Base-by-base conservation (phyloP, 2,888 invertebrate genomes). In the Xylota sylvarum region DNA sequence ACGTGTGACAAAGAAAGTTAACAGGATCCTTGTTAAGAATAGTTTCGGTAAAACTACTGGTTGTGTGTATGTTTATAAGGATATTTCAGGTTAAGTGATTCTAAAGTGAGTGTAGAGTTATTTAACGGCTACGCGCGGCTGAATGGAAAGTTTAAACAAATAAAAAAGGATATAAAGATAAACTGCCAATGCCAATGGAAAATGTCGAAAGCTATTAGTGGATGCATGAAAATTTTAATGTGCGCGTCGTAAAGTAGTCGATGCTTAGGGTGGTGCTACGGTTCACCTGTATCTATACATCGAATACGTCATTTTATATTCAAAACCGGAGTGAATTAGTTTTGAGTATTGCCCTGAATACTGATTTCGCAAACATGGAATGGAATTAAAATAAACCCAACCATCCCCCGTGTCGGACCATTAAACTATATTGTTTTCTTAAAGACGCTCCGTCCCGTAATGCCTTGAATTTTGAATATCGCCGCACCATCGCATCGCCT, bases 21-120 rank as follows among this genome's bases (percentile, higher is more conserved):
- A 62, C 62, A 62, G 70, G 56, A 76, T 58, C 56, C 32, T 50
- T 77, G 58, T 70, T 43, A 62, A 46, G 40, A 64, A 62, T 62
- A 55, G 70, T 78, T 78, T 64, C 12, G 52, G 43, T 30, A n/a
- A 58, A 77, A 77, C 58, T 70, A 70, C 46, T 52, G n/a, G 27
- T 2, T 32, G 43, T 30, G 10, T 4, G 19, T 23, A 46, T 65
- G 46, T 35, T 56, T 55, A 14, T 27, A 27, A 23, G 37, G 12
- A 37, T 37, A 9, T 30, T 62, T 27, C 62, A 73, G 73, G 73
- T 62, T 73, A 73, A 73, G 73, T 62, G 73, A 73, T 73, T 62
- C 19, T 52, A 73, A 73, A 73, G 43, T 65, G 64, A 73, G 35
- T 19, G 50, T 17, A 12, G 43, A 27, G 14, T 12, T 43, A 37